Evolutionary conservation across 2,797 vertebrate genomes (phyloP), one percentile per base, ranked within the genome.

Genomic region (Neostethus bicornis): DNA sequence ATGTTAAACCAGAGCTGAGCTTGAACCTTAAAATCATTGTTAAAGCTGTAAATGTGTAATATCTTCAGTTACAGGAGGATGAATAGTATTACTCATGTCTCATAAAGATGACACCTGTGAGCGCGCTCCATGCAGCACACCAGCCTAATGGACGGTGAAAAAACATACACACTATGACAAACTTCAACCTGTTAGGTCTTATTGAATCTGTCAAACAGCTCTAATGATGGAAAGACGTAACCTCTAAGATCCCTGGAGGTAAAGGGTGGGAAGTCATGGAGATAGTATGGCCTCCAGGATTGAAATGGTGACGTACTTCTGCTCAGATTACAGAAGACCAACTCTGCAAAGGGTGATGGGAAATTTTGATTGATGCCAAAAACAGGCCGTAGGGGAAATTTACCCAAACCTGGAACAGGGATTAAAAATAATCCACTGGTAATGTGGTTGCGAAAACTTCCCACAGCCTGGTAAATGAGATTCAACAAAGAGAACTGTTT

Each of bases 391-490:
- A 87, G 82, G 81, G 87, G 71, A 77, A 70, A 23, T 63, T 80
- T 77, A 85, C 81, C 59, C 64, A 70, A 88, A 89, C 75, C 80
- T 80, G 61, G 51, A 83, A 72, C 83, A 86, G 77, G 86, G 85
- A 81, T 84, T 71, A 46, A 80, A 84, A 81, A 77, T 64, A 73
- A 70, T 50, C 46, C 66, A 35, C 64, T 31, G 68, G 70, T 70
- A 85, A 69, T 69, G 73, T 44, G 62, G 49, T 57, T 57, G 58
- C 34, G 20, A 31, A 56, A 44, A 61, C 62, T 59, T 48, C 48
- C 64, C 41, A 38, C 25, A 10, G 61, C 48, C 52, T 14, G 20
- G 50, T 66, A 73, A 42, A 66, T 16, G 19, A 51, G 61, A 57
- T 45, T 21, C 59, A 25, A 65, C 13, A 14, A 3, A 29, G 53